Conservation (phyloP, 2,797 vertebrate species). For the Apodemus agrarius region DNA sequence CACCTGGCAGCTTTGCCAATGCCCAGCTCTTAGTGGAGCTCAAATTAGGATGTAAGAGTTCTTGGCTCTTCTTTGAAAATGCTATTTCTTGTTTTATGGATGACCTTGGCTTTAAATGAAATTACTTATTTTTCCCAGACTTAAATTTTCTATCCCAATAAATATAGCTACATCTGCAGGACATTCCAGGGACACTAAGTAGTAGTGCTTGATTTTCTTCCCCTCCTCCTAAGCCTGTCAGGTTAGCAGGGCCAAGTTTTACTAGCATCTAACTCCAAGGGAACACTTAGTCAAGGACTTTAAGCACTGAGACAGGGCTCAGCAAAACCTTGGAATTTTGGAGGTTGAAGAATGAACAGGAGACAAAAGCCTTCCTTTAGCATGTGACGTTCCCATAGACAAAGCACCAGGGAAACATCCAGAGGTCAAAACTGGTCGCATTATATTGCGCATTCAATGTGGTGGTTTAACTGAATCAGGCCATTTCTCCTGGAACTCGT, state of each 20-base stretch:
- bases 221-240: not conserved
- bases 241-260: not conserved
- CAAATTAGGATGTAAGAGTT: not conserved
- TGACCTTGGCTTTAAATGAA: constrained; percentile 36
- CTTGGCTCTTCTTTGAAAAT: constrained; percentile 17
- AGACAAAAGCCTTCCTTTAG: not conserved
- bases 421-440: not conserved
- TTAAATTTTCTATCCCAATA: not conserved
- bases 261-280: not conserved
- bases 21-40: not conserved
- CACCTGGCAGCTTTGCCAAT: not conserved
- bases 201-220: not conserved
- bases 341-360: not conserved
- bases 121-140: not conserved
- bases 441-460: not conserved
- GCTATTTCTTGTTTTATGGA: not conserved
- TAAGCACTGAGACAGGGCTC: constrained; percentile 1
- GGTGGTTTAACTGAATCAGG: constrained; percentile 51
- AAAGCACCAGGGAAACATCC: not conserved
- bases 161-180: not conserved
- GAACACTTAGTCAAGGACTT: not conserved
- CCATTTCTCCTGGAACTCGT: constrained; percentile 76
- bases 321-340: constrained; percentile 1
- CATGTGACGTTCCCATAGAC: not conserved
- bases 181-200: not conserved